A percentile compares a stretch with the other conserved stretches of the same genome.
phyloP scores from a whole-genome alignment of 2,888 invertebrate genomes.

The Liopterus haemorrhoidalis region DNA sequence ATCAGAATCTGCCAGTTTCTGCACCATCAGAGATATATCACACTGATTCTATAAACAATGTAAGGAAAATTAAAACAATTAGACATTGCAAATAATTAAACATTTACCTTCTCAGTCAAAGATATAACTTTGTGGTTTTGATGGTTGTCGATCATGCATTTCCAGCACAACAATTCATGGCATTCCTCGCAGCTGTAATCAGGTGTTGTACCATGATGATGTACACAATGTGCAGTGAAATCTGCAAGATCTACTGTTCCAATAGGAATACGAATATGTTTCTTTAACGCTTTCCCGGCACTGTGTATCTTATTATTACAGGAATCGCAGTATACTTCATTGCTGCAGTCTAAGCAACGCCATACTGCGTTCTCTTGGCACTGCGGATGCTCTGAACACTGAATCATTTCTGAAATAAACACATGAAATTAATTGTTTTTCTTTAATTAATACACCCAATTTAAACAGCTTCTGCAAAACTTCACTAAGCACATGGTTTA shows the following conservation, averaged over 20 bases:
- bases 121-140: constrained; percentile 38
- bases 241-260: constrained; percentile 19
- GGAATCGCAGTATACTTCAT: constrained; percentile 37
- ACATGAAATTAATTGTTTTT: too few species aligned
- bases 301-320: constrained; percentile 40
- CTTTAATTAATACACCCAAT: too few species aligned
- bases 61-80: too few species aligned
- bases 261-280: constrained; percentile 34
- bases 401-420: constrained; percentile 22
- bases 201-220: constrained; percentile 37
- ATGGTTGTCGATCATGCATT: constrained; percentile 44
- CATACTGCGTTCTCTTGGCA: constrained; percentile 36
- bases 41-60: too few species aligned
- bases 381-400: constrained; percentile 28
- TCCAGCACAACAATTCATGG: constrained; percentile 42
- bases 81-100: too few species aligned
- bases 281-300: constrained; percentile 39
- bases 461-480: too few species aligned
- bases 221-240: constrained; percentile 34
- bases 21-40: too few species aligned
- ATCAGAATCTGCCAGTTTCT: too few species aligned
- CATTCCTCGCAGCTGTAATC: constrained; percentile 46
- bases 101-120: constrained; percentile 41
- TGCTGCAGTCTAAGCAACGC: constrained; percentile 37
- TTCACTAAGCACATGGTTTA: too few species aligned